Evolutionary conservation across 2,888 invertebrate genomes (phyloP).

Genomic region (Hypomecis atomaria): DNA sequence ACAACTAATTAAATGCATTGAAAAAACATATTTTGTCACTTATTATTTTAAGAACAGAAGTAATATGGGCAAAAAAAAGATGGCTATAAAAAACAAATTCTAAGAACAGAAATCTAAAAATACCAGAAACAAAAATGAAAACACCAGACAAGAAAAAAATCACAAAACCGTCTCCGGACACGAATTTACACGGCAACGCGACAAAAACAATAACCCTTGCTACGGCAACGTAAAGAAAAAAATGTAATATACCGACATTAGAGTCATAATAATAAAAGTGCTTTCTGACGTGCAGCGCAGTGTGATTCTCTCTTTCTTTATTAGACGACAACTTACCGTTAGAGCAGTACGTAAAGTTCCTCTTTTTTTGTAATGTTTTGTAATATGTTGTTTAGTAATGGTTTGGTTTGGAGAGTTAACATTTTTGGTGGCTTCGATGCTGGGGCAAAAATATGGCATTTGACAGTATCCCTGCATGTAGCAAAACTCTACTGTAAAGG

Average conservation of each 20-base stretch:
- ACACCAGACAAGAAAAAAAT: slow-evolving; percentile 6
- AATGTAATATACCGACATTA: slow-evolving; percentile 66
- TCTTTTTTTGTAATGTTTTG: not conserved
- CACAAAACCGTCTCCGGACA: slow-evolving; percentile 5
- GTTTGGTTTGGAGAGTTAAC: no score
- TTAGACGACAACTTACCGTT: slow-evolving; percentile 58
- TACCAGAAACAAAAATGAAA: not conserved
- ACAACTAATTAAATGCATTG: no score
- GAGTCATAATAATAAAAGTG: slow-evolving; percentile 75
- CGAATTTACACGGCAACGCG: slow-evolving; percentile 33
- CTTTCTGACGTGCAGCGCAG: slow-evolving; percentile 58
- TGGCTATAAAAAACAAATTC: not conserved
- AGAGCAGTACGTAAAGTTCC: slow-evolving; percentile 14
- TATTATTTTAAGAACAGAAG: no score
- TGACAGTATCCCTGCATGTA: no score
- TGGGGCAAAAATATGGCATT: no score
- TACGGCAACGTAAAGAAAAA: slow-evolving; percentile 44
- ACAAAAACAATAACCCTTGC: slow-evolving; percentile 51
- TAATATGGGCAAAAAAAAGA: not conserved
- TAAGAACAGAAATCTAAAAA: not conserved
- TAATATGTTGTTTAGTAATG: no score
- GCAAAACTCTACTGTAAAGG: no score
- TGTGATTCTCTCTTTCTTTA: slow-evolving; percentile 72
- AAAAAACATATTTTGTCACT: no score
- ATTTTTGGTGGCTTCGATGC: no score